These are phyloP conservation scores for Lamellibrachia satsuma DNA, from an alignment of 2,888 invertebrate genomes.

Conservation along the genomic window DNA sequence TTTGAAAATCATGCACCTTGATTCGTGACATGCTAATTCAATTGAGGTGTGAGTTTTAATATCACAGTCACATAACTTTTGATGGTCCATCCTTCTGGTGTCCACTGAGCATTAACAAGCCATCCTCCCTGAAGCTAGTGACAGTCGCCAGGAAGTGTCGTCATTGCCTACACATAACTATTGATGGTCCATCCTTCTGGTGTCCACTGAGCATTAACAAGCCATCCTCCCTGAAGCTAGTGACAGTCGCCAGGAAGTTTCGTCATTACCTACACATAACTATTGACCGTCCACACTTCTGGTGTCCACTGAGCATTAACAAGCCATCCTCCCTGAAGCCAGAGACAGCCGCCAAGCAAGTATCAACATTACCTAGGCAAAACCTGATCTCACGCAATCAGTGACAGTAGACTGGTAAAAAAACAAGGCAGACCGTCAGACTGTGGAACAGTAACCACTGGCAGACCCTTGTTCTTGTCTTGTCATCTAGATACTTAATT, in stretches of 20 bases:
- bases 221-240: not conserved
- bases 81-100: not conserved
- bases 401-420: not conserved
- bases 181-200: not conserved
- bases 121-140: not conserved
- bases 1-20: no score
- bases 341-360: not conserved
- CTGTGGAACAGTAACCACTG: not conserved
- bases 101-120: not conserved
- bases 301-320: not conserved
- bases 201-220: not conserved
- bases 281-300: not conserved
- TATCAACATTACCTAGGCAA: not conserved
- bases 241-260: no score
- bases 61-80: not conserved
- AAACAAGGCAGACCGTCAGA: not conserved
- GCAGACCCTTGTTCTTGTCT: not conserved
- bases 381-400: conserved; percentile 13
- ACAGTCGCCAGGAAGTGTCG: not conserved
- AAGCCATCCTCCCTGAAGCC: not conserved
- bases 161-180: not conserved
- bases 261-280: no score
- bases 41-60: no score
- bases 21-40: no score
- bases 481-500: not conserved